Evolutionary conservation across 2,113 vertebrate genomes (phyloP).

Genomic region (Silurus glanis): DNA sequence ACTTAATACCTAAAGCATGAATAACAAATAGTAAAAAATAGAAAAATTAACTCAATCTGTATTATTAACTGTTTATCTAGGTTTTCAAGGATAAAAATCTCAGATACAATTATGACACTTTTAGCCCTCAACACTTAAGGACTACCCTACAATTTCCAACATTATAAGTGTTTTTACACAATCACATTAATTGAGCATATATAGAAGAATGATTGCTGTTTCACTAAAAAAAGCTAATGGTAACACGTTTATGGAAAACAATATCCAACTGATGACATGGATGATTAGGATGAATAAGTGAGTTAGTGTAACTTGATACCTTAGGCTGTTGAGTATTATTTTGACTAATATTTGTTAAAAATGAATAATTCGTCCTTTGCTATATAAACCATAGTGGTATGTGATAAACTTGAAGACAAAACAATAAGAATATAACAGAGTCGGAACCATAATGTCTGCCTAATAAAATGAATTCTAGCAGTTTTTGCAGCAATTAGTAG

Average conservation of each 20-base stretch:
- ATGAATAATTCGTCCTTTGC: constrained; percentile 22
- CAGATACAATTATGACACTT: not conserved
- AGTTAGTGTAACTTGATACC: not conserved
- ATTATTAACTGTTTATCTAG: not conserved
- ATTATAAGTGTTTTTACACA: not conserved
- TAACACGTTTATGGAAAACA: constrained; percentile 28
- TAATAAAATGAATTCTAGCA: not conserved
- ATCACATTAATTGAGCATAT: not conserved
- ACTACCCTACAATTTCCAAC: not conserved
- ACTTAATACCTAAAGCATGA: not conserved
- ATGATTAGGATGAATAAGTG: constrained; percentile 29
- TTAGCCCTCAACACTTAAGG: not conserved
- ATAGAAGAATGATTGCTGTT: not conserved
- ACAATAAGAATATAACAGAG: not conserved
- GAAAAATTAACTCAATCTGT: not conserved
- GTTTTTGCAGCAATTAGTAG: no score
- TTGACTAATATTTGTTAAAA: constrained; percentile 23
- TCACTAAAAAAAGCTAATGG: not conserved
- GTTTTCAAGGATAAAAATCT: not conserved
- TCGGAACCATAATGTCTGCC: not conserved
- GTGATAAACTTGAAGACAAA: not conserved
- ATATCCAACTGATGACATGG: constrained; percentile 30
- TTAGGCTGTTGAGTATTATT: not conserved
- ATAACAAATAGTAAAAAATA: not conserved
- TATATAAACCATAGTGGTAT: not conserved